phyloP scores from a whole-genome alignment of 2,113 vertebrate genomes.

The Tapirus terrestris region DNA sequence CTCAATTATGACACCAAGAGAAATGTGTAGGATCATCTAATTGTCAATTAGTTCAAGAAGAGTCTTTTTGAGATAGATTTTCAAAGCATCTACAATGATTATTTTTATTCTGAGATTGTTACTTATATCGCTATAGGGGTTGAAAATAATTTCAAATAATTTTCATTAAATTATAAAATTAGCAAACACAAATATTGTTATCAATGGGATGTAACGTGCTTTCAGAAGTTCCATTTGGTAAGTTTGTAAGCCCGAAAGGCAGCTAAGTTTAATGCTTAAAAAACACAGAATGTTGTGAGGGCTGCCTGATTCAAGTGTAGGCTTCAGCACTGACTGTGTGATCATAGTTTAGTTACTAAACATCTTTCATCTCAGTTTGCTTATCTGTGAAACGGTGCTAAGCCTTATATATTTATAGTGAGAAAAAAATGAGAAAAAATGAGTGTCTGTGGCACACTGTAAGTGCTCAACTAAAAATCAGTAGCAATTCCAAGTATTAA shows the following conservation, averaged over 20 bases:
- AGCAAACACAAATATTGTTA: constrained; percentile 26
- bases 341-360: neutral
- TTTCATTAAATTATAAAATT: constrained; percentile 28
- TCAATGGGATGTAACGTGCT: neutral
- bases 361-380: neutral
- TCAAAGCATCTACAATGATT: neutral
- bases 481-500: neutral
- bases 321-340: neutral
- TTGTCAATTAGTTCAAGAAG: neutral
- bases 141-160: constrained; percentile 51
- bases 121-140: neutral
- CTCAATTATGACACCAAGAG: neutral
- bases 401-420: neutral
- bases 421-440: neutral
- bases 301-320: neutral
- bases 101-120: constrained; percentile 29
- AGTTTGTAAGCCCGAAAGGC: neutral
- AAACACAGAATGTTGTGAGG: neutral
- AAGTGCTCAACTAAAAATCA: neutral
- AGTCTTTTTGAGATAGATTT: constrained; percentile 3
- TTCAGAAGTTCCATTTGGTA: neutral
- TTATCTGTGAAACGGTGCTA: neutral
- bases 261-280: neutral
- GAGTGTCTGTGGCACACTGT: neutral
- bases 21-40: neutral